A percentile compares a stretch with the other conserved stretches of the same genome.
Evolutionary conservation across 2,797 vertebrate species (phyloP).

Genomic region (Xyrichtys novacula): DNA sequence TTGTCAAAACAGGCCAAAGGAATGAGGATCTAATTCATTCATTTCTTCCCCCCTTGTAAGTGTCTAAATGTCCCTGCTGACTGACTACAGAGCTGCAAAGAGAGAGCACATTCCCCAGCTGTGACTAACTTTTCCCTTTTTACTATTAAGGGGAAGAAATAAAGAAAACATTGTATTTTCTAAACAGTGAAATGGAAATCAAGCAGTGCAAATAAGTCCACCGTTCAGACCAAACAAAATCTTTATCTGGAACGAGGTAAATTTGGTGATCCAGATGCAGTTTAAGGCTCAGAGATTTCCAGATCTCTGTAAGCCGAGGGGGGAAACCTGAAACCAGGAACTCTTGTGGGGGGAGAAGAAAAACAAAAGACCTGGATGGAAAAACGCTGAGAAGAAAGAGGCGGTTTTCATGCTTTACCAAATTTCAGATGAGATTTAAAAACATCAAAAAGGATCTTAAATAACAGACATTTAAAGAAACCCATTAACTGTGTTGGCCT

Average conservation of each 20-base stretch:
- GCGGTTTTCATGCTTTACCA: conserved; percentile 66
- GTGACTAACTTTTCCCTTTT: neutral
- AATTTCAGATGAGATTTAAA: conserved; percentile 65
- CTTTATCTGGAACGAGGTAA: conserved; percentile 18
- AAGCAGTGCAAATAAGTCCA: conserved; percentile 8
- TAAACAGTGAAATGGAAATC: conserved; percentile 10
- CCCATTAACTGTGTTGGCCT: conserved; percentile 8
- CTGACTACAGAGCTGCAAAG: conserved; percentile 8
- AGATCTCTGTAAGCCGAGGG: conserved; percentile 52
- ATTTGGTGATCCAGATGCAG: conserved; percentile 50
- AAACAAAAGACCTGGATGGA: conserved; percentile 57
- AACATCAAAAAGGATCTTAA: conserved; percentile 61
- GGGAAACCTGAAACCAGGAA: conserved; percentile 64
- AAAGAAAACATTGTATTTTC: conserved; percentile 2
- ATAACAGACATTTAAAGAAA: conserved; percentile 24
- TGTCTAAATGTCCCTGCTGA: conserved; percentile 7
- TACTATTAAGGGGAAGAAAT: neutral
- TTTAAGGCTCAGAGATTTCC: conserved; percentile 50
- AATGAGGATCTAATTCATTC: conserved; percentile 36
- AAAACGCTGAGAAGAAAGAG: conserved; percentile 48
- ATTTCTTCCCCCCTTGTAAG: conserved; percentile 13
- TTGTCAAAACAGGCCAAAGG: conserved; percentile 31
- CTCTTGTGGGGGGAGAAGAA: conserved; percentile 50
- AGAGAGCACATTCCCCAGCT: neutral
- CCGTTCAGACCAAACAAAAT: conserved; percentile 30